These are phyloP conservation scores for Montipora cactus DNA, from an alignment of 64 coral and sea anemone genomes.

Conservation along the genomic window DNA sequence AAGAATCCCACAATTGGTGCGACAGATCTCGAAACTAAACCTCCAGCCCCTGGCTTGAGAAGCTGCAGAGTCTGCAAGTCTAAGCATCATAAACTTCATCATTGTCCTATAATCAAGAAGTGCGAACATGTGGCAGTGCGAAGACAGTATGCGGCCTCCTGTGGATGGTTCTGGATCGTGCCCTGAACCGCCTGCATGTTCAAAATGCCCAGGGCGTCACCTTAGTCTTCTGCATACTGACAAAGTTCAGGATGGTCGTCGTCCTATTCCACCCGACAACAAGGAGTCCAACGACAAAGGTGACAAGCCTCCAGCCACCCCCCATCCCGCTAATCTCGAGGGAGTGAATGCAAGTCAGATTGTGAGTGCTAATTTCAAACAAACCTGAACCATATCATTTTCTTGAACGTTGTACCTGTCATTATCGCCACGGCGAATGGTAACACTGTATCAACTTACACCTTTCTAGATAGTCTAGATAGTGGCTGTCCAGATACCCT, in stretches of 20 bases:
- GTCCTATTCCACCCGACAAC: not conserved
- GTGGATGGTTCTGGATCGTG: slow-evolving; percentile 16
- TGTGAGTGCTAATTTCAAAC: slow-evolving; percentile 13
- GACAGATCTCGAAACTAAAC: not conserved
- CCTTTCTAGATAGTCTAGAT: slow-evolving; percentile 39
- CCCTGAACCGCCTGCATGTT: slow-evolving; percentile 65
- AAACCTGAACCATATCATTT: slow-evolving; percentile 21
- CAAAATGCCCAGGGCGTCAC: slow-evolving; percentile 37
- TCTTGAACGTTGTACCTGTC: slow-evolving; percentile 67
- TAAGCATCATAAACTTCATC: slow-evolving; percentile 59
- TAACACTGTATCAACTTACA: slow-evolving; percentile 57
- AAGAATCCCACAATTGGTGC: slow-evolving; percentile 24
- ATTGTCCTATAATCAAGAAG: slow-evolving; percentile 63
- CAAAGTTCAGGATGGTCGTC: slow-evolving; percentile 1
- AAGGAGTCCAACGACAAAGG: slow-evolving; percentile 22
- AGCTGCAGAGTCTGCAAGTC: slow-evolving; percentile 62
- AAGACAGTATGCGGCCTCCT: slow-evolving; percentile 59
- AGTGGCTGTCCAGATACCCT: slow-evolving; percentile 76
- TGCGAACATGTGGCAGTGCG: slow-evolving; percentile 55
- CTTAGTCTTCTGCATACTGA: slow-evolving; percentile 44
- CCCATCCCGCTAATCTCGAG: not conserved
- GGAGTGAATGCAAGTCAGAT: not conserved
- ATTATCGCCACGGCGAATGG: slow-evolving; percentile 36
- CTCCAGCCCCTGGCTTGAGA: not conserved
- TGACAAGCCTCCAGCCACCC: not conserved